Evolutionary conservation across 1,140 invertebrate species (phyloP).

Genomic region (Cataglyphis hispanica): DNA sequence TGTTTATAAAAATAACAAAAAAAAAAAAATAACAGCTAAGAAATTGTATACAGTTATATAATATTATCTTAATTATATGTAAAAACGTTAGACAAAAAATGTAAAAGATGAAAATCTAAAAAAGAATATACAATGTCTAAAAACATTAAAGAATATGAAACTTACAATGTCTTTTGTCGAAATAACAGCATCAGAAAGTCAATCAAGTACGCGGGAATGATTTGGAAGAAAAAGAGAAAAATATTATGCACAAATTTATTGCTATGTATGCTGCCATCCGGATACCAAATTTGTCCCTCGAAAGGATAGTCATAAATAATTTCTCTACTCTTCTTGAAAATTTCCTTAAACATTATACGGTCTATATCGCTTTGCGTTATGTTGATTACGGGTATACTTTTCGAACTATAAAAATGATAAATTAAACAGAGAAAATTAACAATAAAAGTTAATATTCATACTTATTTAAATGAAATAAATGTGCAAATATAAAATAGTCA

Average conservation of each 20-base stretch:
- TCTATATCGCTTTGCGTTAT: constrained; percentile 90
- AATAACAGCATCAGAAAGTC: constrained; percentile 93
- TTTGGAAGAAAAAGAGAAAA: constrained; percentile 94
- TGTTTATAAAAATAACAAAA: constrained; percentile 82
- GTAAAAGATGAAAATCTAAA: not conserved
- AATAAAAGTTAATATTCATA: not conserved
- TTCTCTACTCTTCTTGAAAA: constrained; percentile 90
- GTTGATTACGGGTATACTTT: constrained; percentile 91
- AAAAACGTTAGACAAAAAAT: not conserved
- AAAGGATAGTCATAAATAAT: constrained; percentile 92
- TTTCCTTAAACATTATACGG: constrained; percentile 93
- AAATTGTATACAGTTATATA: not conserved
- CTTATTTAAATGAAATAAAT: not conserved
- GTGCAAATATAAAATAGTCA: not conserved
- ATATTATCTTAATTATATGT: not conserved
- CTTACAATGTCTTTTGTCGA: constrained; percentile 94
- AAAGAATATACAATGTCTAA: not conserved
- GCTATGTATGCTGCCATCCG: constrained; percentile 92
- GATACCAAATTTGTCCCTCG: constrained; percentile 94
- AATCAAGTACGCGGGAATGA: constrained; percentile 94
- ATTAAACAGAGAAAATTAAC: not conserved
- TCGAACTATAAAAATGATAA: constrained; percentile 84
- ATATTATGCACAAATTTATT: constrained; percentile 91
- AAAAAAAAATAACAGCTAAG: not conserved
- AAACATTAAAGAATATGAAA: constrained; percentile 70